Base-by-base conservation (phyloP, 2,888 invertebrate genomes). In the Tholera decimalis region DNA sequence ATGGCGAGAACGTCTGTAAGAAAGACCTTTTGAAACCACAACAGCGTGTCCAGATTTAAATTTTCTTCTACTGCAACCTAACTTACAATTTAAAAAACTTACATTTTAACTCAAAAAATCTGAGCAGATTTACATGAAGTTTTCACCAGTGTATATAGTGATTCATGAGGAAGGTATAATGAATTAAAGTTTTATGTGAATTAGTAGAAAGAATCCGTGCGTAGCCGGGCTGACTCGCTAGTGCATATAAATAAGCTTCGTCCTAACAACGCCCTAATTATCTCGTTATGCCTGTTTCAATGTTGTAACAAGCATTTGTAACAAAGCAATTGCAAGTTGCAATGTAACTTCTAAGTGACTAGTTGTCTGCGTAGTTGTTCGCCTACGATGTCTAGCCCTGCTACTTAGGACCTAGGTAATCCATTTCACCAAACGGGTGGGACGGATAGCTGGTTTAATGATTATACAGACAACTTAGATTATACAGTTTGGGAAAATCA, bases 371-470 rank as follows among this genome's bases (percentile, higher is more conserved):
- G 35, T 22, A 68, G 58, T 51, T 30, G 13, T 46, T 61, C 71
- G 74, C 78, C 74, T 63, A 73, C 62, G 24, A 41, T 39, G 39
- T 37, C 49, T 56, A 55, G 39, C 22, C 37, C 30, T 51, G 51
- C 35, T 26, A 65, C 44, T 28, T 41, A 11, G 20, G 20, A 11
- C 51, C 57, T 64, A 51, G 24, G 41, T 46, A 54, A 58, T 69
- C 18, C 50, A 56, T 53, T 44, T 56, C 39, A 33, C 39, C 30
- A 22, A 76, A 58, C 18, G 26, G 41, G 54, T 18, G 43, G 15
- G 24, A 20, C 13, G 15, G 28, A 35, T 50, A 68, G 8, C 33
- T 22, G 15, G 33, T 22, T 43, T 28, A 18, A n/a, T 39, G n/a
- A 2, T n/a, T 39, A 50, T 30, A 8, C 15, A 35, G 39, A 50